A percentile compares a stretch with the other conserved stretches of the same genome.
Conservation (phyloP, 2,797 vertebrate genomes). For the Alca torda region DNA sequence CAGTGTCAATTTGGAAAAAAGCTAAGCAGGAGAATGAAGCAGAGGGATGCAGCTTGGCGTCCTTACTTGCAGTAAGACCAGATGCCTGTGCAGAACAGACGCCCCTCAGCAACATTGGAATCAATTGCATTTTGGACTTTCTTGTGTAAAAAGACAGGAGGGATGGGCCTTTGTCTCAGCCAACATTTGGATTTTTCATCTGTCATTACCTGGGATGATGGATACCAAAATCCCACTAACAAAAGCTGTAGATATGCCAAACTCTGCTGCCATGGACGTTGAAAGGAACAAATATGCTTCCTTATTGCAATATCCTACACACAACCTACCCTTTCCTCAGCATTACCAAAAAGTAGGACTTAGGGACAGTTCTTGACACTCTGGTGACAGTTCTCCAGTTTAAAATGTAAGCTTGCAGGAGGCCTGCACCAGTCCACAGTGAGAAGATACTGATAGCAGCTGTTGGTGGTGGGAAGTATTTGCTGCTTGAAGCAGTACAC, state of each 20-base stretch:
- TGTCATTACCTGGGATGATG: neutral
- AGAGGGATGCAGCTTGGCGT: neutral
- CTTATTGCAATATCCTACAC: neutral
- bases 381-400: neutral
- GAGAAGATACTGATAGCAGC: neutral
- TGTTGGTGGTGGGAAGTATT: neutral
- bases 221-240: neutral
- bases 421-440: neutral
- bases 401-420: neutral
- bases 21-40: neutral
- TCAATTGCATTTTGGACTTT: neutral
- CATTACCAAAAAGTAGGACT: neutral
- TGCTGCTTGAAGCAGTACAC: neutral
- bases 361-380: neutral
- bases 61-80: neutral
- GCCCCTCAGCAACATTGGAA: neutral
- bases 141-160: neutral
- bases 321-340: neutral
- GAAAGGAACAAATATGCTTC: neutral
- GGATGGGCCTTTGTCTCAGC: neutral
- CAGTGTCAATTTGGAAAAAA: neutral
- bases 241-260: neutral
- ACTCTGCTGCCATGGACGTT: neutral
- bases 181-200: neutral
- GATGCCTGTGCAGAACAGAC: neutral